Evolutionary conservation across 2,113 vertebrate genomes (phyloP).

Genomic region (Chelonoidis abingdonii): DNA sequence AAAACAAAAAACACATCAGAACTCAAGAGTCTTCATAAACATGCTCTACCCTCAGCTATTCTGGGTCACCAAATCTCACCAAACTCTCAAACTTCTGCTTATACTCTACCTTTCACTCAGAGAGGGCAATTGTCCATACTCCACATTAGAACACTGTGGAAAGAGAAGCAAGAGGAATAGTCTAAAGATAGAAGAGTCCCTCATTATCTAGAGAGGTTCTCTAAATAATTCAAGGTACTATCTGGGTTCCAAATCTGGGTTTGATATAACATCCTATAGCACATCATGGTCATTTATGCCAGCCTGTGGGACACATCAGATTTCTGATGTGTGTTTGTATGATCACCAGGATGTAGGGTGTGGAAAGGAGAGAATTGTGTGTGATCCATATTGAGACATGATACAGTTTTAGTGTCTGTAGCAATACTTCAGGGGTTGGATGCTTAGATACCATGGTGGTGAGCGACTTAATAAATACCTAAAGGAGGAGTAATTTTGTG

Average conservation of each 20-base stretch:
- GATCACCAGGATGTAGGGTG: neutral
- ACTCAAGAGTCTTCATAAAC: neutral
- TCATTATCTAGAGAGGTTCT: neutral
- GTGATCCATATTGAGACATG: neutral
- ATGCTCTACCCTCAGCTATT: neutral
- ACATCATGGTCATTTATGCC: neutral
- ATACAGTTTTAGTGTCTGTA: neutral
- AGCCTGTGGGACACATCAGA: neutral
- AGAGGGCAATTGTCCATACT: neutral
- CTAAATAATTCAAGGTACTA: neutral
- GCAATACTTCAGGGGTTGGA: neutral
- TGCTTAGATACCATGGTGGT: neutral
- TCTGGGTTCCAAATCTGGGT: neutral
- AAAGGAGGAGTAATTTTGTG: neutral
- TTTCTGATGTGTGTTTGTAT: constrained; percentile 2
- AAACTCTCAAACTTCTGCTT: neutral
- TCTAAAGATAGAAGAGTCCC: neutral
- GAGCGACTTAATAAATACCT: constrained; percentile 10
- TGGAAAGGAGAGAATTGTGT: neutral
- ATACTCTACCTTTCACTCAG: neutral
- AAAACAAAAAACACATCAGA: neutral
- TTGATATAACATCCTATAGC: neutral
- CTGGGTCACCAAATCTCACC: neutral
- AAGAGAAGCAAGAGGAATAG: neutral
- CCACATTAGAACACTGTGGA: neutral